Conservation (phyloP, 2,113 vertebrate genomes). For the Gopherus evgoodei region DNA sequence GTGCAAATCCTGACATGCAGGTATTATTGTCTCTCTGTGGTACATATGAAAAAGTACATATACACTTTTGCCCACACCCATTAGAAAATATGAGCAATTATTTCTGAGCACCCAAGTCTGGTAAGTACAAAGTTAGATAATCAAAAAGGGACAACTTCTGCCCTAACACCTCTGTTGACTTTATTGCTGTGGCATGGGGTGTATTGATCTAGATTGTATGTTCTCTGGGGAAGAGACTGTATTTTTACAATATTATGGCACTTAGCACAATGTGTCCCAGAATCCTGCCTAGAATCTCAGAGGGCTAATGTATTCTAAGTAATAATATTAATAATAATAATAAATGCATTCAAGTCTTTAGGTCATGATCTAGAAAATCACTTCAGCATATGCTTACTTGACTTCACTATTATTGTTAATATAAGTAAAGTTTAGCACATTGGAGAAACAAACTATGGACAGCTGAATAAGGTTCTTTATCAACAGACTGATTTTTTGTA, state of each 20-base stretch:
- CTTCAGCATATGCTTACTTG: background rate
- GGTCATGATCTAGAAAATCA: background rate
- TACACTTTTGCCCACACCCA: background rate
- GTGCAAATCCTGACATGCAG: background rate
- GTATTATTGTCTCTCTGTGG: background rate
- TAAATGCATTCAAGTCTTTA: background rate
- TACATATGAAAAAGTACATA: background rate
- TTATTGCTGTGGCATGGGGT: background rate
- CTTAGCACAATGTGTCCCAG: background rate
- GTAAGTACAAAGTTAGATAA: background rate
- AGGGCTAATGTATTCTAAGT: background rate
- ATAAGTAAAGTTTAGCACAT: background rate
- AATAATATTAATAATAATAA: background rate
- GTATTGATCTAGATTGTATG: background rate
- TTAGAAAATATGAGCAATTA: background rate
- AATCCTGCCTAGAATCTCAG: background rate
- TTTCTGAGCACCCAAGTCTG: background rate
- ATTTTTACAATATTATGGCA: background rate
- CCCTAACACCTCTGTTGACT: background rate
- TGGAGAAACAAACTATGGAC: background rate
- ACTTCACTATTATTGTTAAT: background rate
- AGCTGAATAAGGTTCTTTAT: background rate
- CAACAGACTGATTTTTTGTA: background rate
- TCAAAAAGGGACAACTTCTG: background rate
- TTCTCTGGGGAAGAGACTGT: background rate